phyloP scores from a whole-genome alignment of 2,113 vertebrate genomes.

The Cyanoderma ruficeps region DNA sequence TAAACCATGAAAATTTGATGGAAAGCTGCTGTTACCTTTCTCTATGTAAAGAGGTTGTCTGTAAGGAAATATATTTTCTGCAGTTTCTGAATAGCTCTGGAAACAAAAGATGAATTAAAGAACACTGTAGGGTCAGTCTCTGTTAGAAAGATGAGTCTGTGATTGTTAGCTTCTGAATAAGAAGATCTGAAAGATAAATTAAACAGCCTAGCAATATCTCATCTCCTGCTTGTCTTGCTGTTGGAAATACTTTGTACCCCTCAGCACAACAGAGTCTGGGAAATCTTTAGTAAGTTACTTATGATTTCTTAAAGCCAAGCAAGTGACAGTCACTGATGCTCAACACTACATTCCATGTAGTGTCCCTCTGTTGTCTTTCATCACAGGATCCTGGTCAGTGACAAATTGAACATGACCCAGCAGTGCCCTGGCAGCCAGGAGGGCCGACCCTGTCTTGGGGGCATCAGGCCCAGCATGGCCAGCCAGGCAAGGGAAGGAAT shows the following conservation, averaged over 20 bases:
- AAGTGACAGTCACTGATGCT: not conserved
- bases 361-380: not conserved
- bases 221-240: not conserved
- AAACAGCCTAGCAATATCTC: not conserved
- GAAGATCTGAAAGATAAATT: not conserved
- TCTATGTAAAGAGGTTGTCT: not conserved
- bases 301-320: not conserved
- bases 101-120: not conserved
- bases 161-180: not conserved
- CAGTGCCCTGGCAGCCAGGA: not conserved
- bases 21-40: not conserved
- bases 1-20: not conserved
- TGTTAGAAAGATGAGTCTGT: not conserved
- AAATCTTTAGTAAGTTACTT: not conserved
- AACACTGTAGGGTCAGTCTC: not conserved
- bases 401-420: rapidly evolving
- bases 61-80: not conserved
- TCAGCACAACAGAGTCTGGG: not conserved
- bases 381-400: rapidly evolving
- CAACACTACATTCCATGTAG: not conserved
- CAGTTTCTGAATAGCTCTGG: not conserved
- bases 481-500: rapidly evolving
- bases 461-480: rapidly evolving
- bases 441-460: rapidly evolving
- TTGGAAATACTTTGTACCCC: not conserved